These are phyloP conservation scores for Ceriagrion tenellum DNA, from an alignment of 2,888 invertebrate genomes.

Conservation along the genomic window DNA sequence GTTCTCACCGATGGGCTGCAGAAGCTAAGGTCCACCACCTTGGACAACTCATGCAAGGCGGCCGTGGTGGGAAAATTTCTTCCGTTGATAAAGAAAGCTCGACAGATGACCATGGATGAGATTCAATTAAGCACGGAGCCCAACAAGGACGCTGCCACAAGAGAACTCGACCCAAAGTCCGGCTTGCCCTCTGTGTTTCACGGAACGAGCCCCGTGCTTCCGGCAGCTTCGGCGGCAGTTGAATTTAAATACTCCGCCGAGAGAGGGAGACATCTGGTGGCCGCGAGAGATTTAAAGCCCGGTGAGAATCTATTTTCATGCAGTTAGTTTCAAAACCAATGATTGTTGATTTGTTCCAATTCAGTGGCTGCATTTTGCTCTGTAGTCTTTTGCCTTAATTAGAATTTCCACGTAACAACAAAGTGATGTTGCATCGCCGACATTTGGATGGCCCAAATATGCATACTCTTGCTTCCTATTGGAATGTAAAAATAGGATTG, in stretches of 20 bases:
- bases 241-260: neutral
- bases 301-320: neutral
- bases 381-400: too few relatives aligned
- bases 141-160: neutral
- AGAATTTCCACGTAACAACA: too few relatives aligned
- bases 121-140: neutral
- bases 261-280: slow-evolving; percentile 15
- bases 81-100: slow-evolving; percentile 26
- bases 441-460: too few relatives aligned
- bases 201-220: slow-evolving; percentile 33
- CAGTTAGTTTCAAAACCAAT: too few relatives aligned
- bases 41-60: slow-evolving; percentile 38
- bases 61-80: neutral
- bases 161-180: neutral
- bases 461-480: too few relatives aligned
- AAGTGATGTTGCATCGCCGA: too few relatives aligned
- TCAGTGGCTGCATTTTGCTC: too few relatives aligned
- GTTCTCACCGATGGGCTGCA: neutral
- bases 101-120: neutral
- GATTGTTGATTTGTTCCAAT: too few relatives aligned
- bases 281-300: neutral
- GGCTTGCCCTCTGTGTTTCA: neutral
- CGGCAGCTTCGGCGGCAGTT: slow-evolving; percentile 26
- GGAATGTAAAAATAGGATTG: too few relatives aligned
- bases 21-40: neutral